Conservation (phyloP, 1,140 invertebrate genomes). For the Procambarus virginalis region DNA sequence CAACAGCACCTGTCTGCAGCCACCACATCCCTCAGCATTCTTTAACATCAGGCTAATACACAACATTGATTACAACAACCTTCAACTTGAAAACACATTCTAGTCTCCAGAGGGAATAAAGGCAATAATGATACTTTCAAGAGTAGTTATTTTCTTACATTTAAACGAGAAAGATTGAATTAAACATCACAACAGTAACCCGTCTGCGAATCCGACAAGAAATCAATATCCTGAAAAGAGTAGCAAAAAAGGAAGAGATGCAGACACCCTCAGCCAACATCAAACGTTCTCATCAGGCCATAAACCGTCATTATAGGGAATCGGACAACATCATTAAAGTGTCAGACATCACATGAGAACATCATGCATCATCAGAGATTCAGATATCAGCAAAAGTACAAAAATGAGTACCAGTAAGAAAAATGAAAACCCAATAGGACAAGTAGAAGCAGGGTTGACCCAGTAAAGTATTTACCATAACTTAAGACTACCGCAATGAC, state of each 20-base stretch:
- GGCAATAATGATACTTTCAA: not conserved
- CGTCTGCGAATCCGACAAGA: not conserved
- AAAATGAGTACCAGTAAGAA: not conserved
- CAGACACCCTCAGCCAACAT: not conserved
- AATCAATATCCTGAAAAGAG: not conserved
- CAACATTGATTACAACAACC: not conserved
- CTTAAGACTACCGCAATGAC: not conserved
- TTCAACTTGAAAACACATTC: not conserved
- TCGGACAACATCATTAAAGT: too few species aligned
- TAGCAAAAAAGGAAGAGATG: not conserved
- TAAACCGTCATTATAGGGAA: too few species aligned
- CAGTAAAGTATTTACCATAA: not conserved
- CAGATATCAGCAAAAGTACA: not conserved
- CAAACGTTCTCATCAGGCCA: too few species aligned
- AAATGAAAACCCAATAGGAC: not conserved
- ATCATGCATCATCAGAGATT: not conserved
- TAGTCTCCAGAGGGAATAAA: not conserved
- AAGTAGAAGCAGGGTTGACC: slow-evolving; percentile 8
- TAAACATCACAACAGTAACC: not conserved
- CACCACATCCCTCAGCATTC: not conserved
- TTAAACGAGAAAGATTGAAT: not conserved
- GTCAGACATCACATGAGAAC: too few species aligned
- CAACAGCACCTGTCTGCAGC: not conserved
- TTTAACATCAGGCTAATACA: not conserved
- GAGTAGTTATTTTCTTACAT: not conserved